Conservation (phyloP, 37 sponge, comb jelly and placozoan species). For the Cliona cf. orientalis region DNA sequence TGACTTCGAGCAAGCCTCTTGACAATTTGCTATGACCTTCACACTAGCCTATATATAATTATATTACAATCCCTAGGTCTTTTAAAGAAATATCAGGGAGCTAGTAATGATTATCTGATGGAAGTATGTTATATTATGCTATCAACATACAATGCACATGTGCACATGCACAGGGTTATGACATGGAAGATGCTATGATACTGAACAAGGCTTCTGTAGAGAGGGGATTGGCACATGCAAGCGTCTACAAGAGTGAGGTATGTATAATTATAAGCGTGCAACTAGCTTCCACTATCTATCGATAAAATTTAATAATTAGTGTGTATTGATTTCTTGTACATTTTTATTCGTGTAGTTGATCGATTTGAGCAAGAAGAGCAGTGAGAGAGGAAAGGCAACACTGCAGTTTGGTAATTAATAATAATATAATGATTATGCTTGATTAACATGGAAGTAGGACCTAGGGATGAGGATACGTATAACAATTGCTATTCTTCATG, state of each 20-base stretch:
- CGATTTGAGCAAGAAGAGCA: constrained; percentile 27
- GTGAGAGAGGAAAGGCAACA: constrained; percentile 20
- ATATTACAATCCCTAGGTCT: too few species aligned
- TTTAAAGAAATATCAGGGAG: too few species aligned
- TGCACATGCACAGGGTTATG: constrained; percentile 80
- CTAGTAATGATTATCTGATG: too few species aligned
- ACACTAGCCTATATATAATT: too few species aligned
- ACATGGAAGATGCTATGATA: constrained; percentile 99
- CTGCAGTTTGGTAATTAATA: constrained; percentile 38
- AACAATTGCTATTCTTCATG: not conserved
- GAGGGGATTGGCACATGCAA: constrained; percentile 94
- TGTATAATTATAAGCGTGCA: not conserved
- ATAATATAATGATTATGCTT: too few species aligned
- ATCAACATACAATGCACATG: not conserved
- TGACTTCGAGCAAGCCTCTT: too few species aligned
- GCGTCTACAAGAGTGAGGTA: constrained; percentile 90
- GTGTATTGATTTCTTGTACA: not conserved
- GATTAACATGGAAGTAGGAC: too few species aligned
- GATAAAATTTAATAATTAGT: not conserved
- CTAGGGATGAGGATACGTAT: not conserved
- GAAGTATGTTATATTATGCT: too few species aligned
- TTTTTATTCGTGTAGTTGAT: constrained; percentile 21
- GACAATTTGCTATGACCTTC: too few species aligned
- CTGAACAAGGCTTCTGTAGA: constrained; percentile 94
- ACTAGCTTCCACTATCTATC: not conserved